phyloP scores from a whole-genome alignment of 2,113 vertebrate species.

The Mobula birostris region DNA sequence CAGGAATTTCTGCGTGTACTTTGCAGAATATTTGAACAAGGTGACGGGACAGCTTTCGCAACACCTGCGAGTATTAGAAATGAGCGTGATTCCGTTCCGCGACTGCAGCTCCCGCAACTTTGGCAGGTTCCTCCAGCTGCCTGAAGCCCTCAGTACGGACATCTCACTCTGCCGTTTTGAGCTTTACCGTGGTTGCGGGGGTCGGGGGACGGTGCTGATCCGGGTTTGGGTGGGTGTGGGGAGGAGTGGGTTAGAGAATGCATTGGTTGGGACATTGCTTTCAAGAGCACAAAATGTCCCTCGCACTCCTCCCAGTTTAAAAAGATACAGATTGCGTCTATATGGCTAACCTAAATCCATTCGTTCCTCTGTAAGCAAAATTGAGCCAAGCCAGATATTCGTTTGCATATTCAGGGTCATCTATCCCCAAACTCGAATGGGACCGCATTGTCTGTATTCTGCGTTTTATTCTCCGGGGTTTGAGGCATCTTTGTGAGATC shows the following conservation, averaged over 20 bases:
- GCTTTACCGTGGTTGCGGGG: not conserved
- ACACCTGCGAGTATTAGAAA: conserved; percentile 16
- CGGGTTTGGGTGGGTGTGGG: not conserved
- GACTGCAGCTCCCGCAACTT: not conserved
- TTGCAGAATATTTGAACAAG: not conserved
- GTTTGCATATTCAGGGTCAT: not conserved
- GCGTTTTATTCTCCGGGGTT: not conserved
- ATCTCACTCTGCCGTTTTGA: not conserved
- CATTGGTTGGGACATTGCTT: not conserved
- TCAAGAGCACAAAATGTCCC: not conserved
- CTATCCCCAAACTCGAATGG: not conserved
- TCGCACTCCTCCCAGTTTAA: not conserved
- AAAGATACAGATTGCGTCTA: not conserved
- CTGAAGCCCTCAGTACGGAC: not conserved
- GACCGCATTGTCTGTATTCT: not conserved
- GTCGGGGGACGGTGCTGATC: not conserved
- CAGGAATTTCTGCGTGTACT: not conserved
- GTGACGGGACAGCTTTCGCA: conserved; percentile 5
- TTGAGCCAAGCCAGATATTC: not conserved
- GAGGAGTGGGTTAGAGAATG: not conserved
- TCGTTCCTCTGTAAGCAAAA: not conserved
- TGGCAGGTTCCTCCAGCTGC: not conserved
- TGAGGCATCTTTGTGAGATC: too few species aligned
- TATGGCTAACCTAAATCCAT: not conserved
- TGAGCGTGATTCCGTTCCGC: not conserved